Percentiles rank a stretch among this genome's conserved stretches.
Conservation (phyloP, 2,888 invertebrate species). For the Thera obeliscata region DNA sequence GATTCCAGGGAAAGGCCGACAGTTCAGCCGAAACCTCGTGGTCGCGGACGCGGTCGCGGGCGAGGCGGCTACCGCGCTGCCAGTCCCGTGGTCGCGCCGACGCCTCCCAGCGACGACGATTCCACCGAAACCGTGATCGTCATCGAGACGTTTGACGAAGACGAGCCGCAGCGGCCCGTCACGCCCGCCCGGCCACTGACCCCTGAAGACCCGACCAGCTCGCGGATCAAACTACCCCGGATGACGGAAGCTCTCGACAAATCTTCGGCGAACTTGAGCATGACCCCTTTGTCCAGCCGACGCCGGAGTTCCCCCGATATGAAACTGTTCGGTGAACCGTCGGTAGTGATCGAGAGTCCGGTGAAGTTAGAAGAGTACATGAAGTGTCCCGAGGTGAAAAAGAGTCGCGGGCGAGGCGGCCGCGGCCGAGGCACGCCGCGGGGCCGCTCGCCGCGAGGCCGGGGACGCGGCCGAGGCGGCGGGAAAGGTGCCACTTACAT, state of each 20-base stretch:
- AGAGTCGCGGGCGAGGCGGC: slow-evolving; percentile 54
- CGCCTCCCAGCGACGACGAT: slow-evolving; percentile 31
- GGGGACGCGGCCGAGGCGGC: slow-evolving; percentile 73
- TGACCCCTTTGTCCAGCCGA: slow-evolving; percentile 69
- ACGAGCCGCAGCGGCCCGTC: slow-evolving; percentile 24
- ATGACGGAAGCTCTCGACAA: slow-evolving; percentile 79
- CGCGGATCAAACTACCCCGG: slow-evolving; percentile 76
- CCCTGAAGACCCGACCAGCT: slow-evolving; percentile 73
- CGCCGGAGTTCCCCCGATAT: slow-evolving; percentile 57
- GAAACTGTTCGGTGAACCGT: slow-evolving; percentile 57
- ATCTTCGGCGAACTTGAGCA: slow-evolving; percentile 65
- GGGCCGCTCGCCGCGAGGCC: slow-evolving; percentile 55
- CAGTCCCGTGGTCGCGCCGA: slow-evolving; percentile 42
- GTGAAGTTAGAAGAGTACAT: slow-evolving; percentile 58
- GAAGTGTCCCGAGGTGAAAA: slow-evolving; percentile 58
- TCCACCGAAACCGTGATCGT: slow-evolving; percentile 38
- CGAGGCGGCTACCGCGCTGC: slow-evolving; percentile 60
- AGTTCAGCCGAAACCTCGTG: slow-evolving; percentile 67
- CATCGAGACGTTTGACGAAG: slow-evolving; percentile 37
- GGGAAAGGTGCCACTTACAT: slow-evolving; percentile 68
- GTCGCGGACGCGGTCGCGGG: slow-evolving; percentile 69
- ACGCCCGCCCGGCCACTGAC: slow-evolving; percentile 27
- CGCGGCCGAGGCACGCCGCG: slow-evolving; percentile 48
- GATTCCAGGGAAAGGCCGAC: slow-evolving; percentile 69
- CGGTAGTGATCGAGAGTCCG: slow-evolving; percentile 49